Percentiles rank a stretch among this genome's conserved stretches.
Evolutionary conservation across 2,888 invertebrate genomes (phyloP).

Genomic region (Parnassius apollo): DNA sequence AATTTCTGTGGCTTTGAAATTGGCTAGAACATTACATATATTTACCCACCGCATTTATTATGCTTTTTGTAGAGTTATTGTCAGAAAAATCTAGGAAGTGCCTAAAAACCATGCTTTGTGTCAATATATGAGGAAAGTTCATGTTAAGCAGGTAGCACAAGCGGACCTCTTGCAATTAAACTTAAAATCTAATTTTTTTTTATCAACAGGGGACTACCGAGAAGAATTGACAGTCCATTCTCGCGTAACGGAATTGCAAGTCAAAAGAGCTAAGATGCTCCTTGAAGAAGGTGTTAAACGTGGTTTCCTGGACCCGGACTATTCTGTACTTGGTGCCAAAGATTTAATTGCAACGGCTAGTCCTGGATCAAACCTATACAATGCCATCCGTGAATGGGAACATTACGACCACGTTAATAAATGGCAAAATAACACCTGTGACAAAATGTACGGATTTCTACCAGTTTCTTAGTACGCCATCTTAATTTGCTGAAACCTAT

Average conservation of each 20-base stretch:
- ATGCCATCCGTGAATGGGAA: slow-evolving; percentile 45
- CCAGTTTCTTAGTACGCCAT: neutral
- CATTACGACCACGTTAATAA: slow-evolving; percentile 47
- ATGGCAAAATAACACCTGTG: slow-evolving; percentile 47
- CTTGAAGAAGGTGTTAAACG: slow-evolving; percentile 49
- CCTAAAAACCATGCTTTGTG: too few relatives aligned
- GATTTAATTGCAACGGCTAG: slow-evolving; percentile 50
- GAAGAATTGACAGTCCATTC: slow-evolving; percentile 44
- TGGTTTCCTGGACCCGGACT: slow-evolving; percentile 51
- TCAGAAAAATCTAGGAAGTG: too few relatives aligned
- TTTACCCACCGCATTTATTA: too few relatives aligned
- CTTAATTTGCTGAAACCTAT: too few relatives aligned
- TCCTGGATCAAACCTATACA: slow-evolving; percentile 59
- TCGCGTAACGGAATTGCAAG: slow-evolving; percentile 48
- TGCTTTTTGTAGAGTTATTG: too few relatives aligned
- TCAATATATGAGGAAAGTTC: too few relatives aligned
- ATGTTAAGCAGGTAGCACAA: too few relatives aligned
- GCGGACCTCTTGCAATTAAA: too few relatives aligned
- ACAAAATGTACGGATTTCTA: slow-evolving; percentile 42
- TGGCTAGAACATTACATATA: too few relatives aligned
- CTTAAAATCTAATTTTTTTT: neutral
- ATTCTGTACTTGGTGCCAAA: slow-evolving; percentile 52
- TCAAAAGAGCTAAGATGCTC: slow-evolving; percentile 47
- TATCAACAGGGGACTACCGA: slow-evolving; percentile 61
- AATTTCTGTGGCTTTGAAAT: too few relatives aligned